Base-by-base conservation (phyloP, 2,797 vertebrate species). In the Uromys caudimaculatus region DNA sequence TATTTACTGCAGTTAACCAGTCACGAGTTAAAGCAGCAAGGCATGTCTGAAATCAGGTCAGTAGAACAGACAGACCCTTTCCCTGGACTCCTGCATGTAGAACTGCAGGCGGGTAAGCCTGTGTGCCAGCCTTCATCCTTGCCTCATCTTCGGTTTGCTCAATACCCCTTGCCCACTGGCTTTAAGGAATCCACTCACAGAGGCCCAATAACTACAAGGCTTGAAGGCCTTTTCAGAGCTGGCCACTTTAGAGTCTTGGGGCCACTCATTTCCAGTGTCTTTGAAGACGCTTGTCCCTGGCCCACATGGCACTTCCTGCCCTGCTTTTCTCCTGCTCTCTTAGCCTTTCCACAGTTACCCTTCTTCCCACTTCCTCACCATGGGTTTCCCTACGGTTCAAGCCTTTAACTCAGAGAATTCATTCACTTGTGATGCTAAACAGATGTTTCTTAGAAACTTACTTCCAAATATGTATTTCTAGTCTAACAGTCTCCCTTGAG, bases 391-490 rank as follows among this genome's bases (percentile, higher is more conserved):
- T 60, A 75, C 88, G 19, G 7, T 78, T 93, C 69, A 69, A 67
- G n/a, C 58, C 44, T 93, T 93, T 94, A 35, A 89, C 71, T 95
- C 52, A 93, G 76, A 96, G 50, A 87, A 92, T 78, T 73, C 38
- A 87, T 41, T 76, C 44, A 89, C 29, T 90, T 17, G 35, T 93
- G 52, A 97, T 62, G 93, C 79, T 78, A 96, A 94, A 50, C 35
- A 90, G 94, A 38, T 4, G 29, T 10, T 92, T 96, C 86, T 44
- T 88, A 75, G 88, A 52, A 86, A 93, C 94, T 93, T 76, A 95
- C 52, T 95, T 93, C 69, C 60, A 91, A 94, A 77, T 90, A 95
- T 4, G 1, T 62, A 94, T 82, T 95, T 89, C 71, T 54, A 90
- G 41, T 90, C 54, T 89, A 86, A 75, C 52, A 67, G 47, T 95